phyloP scores from a whole-genome alignment of 1,140 invertebrate species.

The Zaprionus tsacasi region DNA sequence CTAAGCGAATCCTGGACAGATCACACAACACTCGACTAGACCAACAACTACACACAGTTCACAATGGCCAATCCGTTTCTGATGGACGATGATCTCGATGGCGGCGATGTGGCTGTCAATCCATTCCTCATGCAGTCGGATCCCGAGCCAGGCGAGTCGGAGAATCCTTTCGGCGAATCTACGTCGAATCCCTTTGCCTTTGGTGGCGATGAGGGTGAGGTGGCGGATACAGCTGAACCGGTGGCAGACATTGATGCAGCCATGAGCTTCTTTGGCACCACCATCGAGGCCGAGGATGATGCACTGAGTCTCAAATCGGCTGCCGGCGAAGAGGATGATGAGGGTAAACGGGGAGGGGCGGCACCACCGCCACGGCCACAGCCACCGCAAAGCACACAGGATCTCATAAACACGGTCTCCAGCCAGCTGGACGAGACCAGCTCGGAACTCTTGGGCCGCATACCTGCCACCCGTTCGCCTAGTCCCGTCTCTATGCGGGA shows the following conservation, averaged over 20 bases:
- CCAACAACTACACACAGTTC: slow-evolving; percentile 3
- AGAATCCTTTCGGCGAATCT: slow-evolving; percentile 73
- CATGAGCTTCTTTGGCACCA: slow-evolving; percentile 76
- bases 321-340: slow-evolving; percentile 70
- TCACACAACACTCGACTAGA: neutral
- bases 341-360: slow-evolving; percentile 76
- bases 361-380: slow-evolving; percentile 86
- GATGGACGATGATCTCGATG: slow-evolving; percentile 87
- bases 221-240: slow-evolving; percentile 62
- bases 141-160: slow-evolving; percentile 41
- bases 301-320: slow-evolving; percentile 71
- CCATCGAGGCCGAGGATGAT: slow-evolving; percentile 77
- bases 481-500: slow-evolving; percentile 92
- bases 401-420: slow-evolving; percentile 93
- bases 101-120: slow-evolving; percentile 86
- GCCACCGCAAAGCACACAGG: slow-evolving; percentile 90
- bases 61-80: slow-evolving; percentile 91
- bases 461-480: slow-evolving; percentile 92
- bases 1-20: slow-evolving; percentile 40
- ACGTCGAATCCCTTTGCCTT: slow-evolving; percentile 87
- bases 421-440: slow-evolving; percentile 95
- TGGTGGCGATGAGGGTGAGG: slow-evolving; percentile 72
- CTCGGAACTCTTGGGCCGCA: slow-evolving; percentile 91
- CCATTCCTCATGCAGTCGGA: slow-evolving; percentile 85
- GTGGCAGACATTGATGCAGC: slow-evolving; percentile 69